These are phyloP conservation scores for Synergus gifuensis DNA, from an alignment of 2,888 invertebrate species.

Conservation along the genomic window DNA sequence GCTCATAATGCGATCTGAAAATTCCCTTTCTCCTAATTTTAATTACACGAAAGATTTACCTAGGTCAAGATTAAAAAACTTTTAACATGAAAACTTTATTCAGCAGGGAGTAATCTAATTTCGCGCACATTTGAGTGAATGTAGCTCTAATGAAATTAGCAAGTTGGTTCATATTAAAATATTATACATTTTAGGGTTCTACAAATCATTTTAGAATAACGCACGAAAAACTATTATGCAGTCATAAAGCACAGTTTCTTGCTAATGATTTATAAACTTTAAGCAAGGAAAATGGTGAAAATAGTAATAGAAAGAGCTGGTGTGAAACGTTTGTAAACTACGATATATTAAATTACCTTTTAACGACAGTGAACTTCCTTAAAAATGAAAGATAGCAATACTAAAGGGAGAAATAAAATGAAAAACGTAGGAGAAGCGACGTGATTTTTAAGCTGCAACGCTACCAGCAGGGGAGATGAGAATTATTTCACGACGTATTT, in stretches of 20 bases:
- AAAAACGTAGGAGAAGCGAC: constrained; percentile 35
- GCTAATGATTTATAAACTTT: not conserved
- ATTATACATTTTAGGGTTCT: no score
- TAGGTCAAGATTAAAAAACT: constrained; percentile 18
- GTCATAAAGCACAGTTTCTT: not conserved
- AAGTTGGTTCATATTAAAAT: not conserved
- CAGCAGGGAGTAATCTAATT: constrained; percentile 4
- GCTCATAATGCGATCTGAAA: not conserved
- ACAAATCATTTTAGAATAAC: no score
- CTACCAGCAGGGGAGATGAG: constrained; percentile 44
- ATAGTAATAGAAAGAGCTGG: not conserved
- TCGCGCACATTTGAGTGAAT: not conserved
- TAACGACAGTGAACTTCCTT: not conserved
- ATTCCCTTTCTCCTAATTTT: not conserved
- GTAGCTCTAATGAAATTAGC: not conserved
- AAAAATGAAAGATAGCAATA: constrained; percentile 22
- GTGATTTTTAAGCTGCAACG: constrained; percentile 45
- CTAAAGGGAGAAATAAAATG: not conserved
- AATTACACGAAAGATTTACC: not conserved
- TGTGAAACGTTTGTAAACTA: not conserved
- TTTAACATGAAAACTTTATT: constrained; percentile 18
- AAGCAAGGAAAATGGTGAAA: not conserved
- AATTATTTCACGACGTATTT: constrained; percentile 47
- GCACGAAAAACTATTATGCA: not conserved
- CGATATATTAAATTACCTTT: not conserved